A percentile compares a stretch with the other conserved stretches of the same genome.
phyloP scores from a whole-genome alignment of 2,113 vertebrate species.

The Odobenus rosmarus region DNA sequence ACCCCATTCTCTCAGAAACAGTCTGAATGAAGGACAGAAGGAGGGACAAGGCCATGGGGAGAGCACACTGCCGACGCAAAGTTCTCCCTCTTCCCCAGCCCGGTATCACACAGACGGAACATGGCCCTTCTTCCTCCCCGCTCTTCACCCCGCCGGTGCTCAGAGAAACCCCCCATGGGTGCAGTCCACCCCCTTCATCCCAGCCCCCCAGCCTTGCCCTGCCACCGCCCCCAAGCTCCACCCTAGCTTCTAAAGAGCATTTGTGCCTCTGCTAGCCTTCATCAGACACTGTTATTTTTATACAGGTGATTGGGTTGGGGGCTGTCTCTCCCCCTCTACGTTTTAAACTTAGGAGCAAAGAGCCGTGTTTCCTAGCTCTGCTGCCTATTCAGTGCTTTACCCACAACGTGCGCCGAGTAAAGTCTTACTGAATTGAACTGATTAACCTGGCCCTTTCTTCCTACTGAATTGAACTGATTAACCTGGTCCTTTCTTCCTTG shows the following conservation, averaged over 20 bases:
- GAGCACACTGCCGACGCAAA: background rate
- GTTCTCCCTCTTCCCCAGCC: background rate
- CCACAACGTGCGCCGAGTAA: background rate
- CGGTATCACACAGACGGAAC: background rate
- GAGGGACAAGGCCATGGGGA: background rate
- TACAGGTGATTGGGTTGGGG: background rate
- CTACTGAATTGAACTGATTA: slow-evolving; percentile 7
- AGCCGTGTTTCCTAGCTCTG: slow-evolving; percentile 10
- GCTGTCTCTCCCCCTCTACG: background rate
- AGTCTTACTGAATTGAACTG: slow-evolving; percentile 12
- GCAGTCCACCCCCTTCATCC: background rate
- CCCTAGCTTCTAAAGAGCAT: background rate
- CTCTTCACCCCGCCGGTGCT: background rate
- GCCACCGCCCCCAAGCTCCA: background rate
- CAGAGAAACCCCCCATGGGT: background rate
- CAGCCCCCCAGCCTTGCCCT: background rate
- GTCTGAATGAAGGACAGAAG: background rate
- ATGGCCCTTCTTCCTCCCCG: background rate
- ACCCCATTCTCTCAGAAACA: background rate
- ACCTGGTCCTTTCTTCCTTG: background rate
- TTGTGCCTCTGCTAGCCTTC: background rate
- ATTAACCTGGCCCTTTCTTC: background rate
- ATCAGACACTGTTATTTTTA: background rate
- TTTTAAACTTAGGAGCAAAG: background rate
- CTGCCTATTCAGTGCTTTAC: background rate